Evolutionary conservation across 1,140 invertebrate genomes (phyloP), one percentile per base, ranked within the genome.

Genomic region (Magallana gigas): DNA sequence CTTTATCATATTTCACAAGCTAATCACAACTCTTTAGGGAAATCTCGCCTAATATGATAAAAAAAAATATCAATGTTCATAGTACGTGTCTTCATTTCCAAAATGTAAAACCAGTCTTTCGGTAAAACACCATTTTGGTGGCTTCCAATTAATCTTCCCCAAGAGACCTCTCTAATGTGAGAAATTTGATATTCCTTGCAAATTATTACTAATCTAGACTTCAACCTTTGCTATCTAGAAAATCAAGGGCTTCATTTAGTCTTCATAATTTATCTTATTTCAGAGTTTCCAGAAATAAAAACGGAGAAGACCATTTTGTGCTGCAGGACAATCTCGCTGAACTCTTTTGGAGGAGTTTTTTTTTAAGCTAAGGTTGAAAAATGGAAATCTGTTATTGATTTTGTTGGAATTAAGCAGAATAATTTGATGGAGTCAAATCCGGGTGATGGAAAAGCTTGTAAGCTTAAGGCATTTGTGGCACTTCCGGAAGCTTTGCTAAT

Each of bases 311-410:
- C 36, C 36, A 48, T 48, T 48, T 48, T 48, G 36, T 48, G 36
- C 36, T 48, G 36, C 18, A 76, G 36, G 68, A 36, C 68, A 76
- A 29, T 23, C 4, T 29, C 68, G 29, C 36, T 29, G 36, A 12
- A 76, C 36, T 76, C 36, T 29, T 29, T 48, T 48, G 36, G 36
- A 48, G 36, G 36, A 48, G 36, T 1, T 48, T 48, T 1, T 48
- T 48, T 48, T 48, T n/a, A n/a, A 48, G 36, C 68, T 29, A 18
- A 36, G 18, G 68, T 76, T 76, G 23, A 76, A 76, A 76, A 76
- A 76, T 76, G 68, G 68, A 76, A 76, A 76, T 76, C 68, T 76
- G 23, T 71, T 76, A 76, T 76, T 76, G 68, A 76, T 76, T 76
- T 76, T 48, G 23, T 76, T 18, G 68, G 68, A 76, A 29, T 76